Conservation (phyloP, 1,140 invertebrate species). For the Bombus ignitus region DNA sequence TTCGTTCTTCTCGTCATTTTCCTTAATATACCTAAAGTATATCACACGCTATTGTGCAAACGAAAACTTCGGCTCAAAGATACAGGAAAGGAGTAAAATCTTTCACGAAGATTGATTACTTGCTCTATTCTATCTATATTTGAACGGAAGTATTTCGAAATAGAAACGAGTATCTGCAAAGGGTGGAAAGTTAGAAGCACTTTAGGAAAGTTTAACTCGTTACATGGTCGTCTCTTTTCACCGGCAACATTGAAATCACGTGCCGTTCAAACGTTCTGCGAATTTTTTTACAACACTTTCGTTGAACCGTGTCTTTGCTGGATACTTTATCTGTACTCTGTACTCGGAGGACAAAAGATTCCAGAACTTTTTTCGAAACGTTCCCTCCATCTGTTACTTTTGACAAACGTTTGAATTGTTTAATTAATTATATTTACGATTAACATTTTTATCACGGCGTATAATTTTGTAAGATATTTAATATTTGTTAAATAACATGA, state of each 20-base stretch:
- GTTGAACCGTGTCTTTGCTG: not conserved
- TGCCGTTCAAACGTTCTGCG: conserved; percentile 12
- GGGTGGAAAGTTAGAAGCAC: conserved; percentile 23
- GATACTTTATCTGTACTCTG: not conserved
- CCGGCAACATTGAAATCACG: conserved; percentile 25
- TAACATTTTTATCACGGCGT: no score
- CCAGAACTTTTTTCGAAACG: not conserved
- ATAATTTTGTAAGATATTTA: no score
- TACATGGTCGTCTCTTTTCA: conserved; percentile 24
- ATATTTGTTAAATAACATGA: no score
- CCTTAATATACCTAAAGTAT: no score
- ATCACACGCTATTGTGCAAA: no score
- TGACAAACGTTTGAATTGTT: not conserved
- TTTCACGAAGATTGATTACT: not conserved
- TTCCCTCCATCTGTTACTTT: no score
- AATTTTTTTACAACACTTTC: conserved; percentile 25
- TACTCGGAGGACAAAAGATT: not conserved
- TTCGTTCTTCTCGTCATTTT: no score
- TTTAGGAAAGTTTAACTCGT: conserved; percentile 31
- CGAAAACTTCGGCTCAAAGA: not conserved
- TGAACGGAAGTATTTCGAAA: not conserved
- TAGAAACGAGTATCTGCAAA: conserved; percentile 23
- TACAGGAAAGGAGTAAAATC: not conserved
- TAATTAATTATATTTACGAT: not conserved
- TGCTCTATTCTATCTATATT: not conserved